phyloP scores from a whole-genome alignment of 1,140 invertebrate species.

The Apis dorsata region DNA sequence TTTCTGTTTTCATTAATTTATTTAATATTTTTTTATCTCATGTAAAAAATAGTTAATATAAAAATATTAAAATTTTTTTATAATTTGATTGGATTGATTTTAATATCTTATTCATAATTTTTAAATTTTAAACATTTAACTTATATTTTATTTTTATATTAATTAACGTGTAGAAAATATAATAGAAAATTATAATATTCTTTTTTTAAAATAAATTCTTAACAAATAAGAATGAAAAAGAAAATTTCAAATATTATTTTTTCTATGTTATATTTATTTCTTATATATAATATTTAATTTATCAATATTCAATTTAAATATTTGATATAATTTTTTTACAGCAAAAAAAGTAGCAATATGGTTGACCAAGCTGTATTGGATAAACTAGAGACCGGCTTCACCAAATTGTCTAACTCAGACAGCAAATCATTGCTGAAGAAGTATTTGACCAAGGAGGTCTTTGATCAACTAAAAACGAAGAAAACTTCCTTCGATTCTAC shows the following conservation, averaged over 20 bases:
- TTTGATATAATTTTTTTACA: slow-evolving; percentile 70
- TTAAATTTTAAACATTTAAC: not conserved
- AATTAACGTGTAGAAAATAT: not conserved
- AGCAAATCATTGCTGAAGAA: slow-evolving; percentile 98
- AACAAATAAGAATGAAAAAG: too few relatives aligned
- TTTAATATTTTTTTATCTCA: not conserved
- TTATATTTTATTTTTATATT: not conserved
- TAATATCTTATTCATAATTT: not conserved
- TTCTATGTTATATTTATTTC: not conserved
- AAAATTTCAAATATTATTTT: not conserved
- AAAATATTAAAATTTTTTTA: not conserved
- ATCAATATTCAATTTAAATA: not conserved
- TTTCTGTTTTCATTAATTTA: not conserved
- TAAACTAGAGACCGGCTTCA: slow-evolving; percentile 94
- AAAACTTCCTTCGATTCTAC: slow-evolving; percentile 95
- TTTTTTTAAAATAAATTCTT: not conserved
- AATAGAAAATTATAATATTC: not conserved
- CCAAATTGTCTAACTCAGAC: slow-evolving; percentile 92
- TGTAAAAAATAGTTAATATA: not conserved
- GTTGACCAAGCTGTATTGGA: slow-evolving; percentile 92
- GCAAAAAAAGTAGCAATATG: slow-evolving; percentile 86
- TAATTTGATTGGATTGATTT: not conserved
- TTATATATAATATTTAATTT: not conserved
- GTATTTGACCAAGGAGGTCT: slow-evolving; percentile 93
- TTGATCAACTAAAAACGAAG: slow-evolving; percentile 93